phyloP scores from a whole-genome alignment of 2,113 vertebrate genomes.

The Myiopsitta monachus region DNA sequence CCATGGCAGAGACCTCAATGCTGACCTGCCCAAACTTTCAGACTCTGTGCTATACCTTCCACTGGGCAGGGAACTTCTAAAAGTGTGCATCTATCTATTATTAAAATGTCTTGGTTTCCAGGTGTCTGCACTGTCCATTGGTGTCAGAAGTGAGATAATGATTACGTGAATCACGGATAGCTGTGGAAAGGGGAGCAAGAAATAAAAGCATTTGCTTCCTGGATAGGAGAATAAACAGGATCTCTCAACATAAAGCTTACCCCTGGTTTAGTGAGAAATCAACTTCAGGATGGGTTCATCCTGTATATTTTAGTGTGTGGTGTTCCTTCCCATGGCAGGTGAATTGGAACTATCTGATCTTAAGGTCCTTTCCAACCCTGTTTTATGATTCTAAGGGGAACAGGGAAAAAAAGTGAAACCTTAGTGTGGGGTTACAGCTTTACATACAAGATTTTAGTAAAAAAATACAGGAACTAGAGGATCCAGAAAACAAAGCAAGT shows the following conservation, averaged over 20 bases:
- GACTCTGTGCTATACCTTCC: not conserved
- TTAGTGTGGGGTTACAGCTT: not conserved
- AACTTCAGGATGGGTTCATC: not conserved
- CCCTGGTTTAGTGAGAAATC: not conserved
- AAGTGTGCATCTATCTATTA: not conserved
- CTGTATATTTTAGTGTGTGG: not conserved
- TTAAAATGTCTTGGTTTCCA: not conserved
- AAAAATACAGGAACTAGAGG: not conserved
- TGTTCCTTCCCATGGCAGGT: not conserved
- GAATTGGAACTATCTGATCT: not conserved
- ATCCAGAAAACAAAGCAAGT: not conserved
- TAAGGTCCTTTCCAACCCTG: not conserved
- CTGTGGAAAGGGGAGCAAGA: not conserved
- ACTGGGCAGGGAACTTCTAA: not conserved
- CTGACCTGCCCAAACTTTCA: not conserved
- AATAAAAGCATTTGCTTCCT: not conserved
- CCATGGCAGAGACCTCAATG: not conserved
- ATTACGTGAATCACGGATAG: not conserved
- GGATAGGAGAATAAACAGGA: not conserved
- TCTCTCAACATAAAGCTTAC: not conserved
- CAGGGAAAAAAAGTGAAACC: not conserved
- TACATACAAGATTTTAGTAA: not conserved
- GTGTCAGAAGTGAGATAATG: not conserved
- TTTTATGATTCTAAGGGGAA: not conserved
- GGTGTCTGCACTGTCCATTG: not conserved